Base-by-base conservation (phyloP, 2,888 invertebrate genomes). In the Hemicrepidius hirtus region DNA sequence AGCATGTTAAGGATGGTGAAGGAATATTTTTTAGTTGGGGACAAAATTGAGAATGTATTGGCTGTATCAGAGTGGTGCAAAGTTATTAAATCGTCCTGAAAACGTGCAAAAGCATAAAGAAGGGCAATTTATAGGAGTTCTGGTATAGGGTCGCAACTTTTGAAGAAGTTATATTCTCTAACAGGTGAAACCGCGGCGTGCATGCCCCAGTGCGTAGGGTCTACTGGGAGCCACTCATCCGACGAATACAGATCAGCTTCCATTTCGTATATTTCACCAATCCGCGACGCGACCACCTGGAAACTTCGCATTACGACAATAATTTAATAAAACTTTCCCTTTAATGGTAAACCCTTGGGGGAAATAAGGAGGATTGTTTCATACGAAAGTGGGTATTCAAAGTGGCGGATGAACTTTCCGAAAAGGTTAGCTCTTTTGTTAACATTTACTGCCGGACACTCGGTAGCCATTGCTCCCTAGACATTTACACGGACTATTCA, bases 251-350 rank as follows among this genome's bases (percentile, higher is more conserved):
- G 69, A 73, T 69, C 73, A 73, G 69, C 62, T 65, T 64, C 73
- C 73, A 66, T 69, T 69, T 69, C 69, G 66, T 65, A 66, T 66
- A 69, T 66, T 69, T 73, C 69, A 62, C 73, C 73, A 65, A 73
- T 73, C 73, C 44, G 18, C 37, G 37, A 46, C 50, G 71, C 74
- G 71, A 55, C 62, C 65, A 71, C 71, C 63, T 68, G 71, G 71
- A 74, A 74, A 74, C 57, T 74, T 64, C 66, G 57, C 72, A 66
- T 75, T 72, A 75, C 68, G 72, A 70, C 74, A 76, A 77, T 77
- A 75, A 75, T 78, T 78, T 74, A 78, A 78, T 78, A 76, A 77
- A 73, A 76, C 74, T 70, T 75, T 75, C 75, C 66, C 73, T 77
- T 77, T 75, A 74, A 72, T 75, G 63, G 66, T 35, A 67, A 53